Conservation (phyloP, 1,140 invertebrate genomes). For the Scaptomyza hsui region DNA sequence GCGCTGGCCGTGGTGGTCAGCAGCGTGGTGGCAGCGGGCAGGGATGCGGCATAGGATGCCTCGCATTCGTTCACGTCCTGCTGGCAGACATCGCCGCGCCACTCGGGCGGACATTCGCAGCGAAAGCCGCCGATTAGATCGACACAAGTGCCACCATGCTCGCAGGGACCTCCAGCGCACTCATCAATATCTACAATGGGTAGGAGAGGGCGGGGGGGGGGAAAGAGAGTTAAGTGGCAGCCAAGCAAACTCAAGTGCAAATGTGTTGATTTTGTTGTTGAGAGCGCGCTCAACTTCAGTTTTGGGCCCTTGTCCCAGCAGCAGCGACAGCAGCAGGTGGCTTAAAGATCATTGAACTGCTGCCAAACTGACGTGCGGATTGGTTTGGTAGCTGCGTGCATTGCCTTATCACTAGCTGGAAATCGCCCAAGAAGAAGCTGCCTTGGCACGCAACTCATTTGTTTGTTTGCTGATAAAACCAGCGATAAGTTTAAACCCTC, state of each 20-base stretch:
- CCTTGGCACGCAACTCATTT: conserved; percentile 68
- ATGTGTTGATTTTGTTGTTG: conserved; percentile 72
- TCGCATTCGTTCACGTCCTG: conserved; percentile 89
- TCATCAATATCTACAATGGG: conserved; percentile 90
- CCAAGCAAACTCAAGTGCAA: conserved; percentile 51
- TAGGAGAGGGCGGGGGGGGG: conserved; percentile 3
- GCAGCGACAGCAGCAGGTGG: conserved; percentile 69
- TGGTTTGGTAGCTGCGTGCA: conserved; percentile 49
- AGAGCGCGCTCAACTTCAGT: conserved; percentile 29
- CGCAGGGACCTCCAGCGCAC: conserved; percentile 92
- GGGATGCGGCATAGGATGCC: conserved; percentile 71
- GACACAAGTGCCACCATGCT: conserved; percentile 94
- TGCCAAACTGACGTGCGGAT: conserved; percentile 17
- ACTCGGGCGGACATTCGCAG: conserved; percentile 91
- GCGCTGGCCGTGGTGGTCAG: conserved; percentile 84
- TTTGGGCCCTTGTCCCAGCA: conserved; percentile 32
- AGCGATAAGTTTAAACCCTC: conserved; percentile 37
- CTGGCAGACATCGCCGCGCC: conserved; percentile 92
- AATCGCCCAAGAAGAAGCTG: conserved; percentile 13
- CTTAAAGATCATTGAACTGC: conserved; percentile 68
- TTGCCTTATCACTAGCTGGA: conserved; percentile 32
- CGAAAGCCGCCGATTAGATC: conserved; percentile 90
- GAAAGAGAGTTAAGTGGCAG: conserved; percentile 51
- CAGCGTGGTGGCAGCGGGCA: conserved; percentile 52
- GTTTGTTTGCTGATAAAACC: conserved; percentile 50